Base-by-base conservation (phyloP, 2,113 vertebrate species). In the Odocoileus hemionus region DNA sequence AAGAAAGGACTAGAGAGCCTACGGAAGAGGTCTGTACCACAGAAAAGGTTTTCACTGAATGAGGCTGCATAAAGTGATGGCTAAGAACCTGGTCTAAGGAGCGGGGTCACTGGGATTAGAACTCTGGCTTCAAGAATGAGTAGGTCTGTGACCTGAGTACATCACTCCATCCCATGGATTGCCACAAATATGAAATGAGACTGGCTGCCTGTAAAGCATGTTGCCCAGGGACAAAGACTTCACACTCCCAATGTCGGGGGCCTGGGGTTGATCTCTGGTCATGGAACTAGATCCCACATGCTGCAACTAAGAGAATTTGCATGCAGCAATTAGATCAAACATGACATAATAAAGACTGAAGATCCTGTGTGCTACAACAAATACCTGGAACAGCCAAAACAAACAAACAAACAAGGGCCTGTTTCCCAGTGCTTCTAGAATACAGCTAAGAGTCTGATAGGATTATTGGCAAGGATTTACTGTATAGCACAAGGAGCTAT, bases 141-240 rank as follows among this genome's bases (percentile, higher is more conserved):
- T 0, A 47, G 85, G 61, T 11, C 12, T 74, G 26, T 19, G 52
- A 13, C 57, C 3, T 0, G 45, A 64, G 36, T 21, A 30, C 2
- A 16, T 19, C 14, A 30, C 19, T 30, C n/a, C 2, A 19, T 36
- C 11, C 70, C 12, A 9, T 0, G 23, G 26, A 64, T 0, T 1
- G 50, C 13, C 16, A 9, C 5, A 36, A 54, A n/a, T 64, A 43
- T 57, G 87, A 39, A 58, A 67, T 16, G 33, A 47, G 15, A 78
- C 33, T 43, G 1, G 4, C 21, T 47, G n/a, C 1, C 3, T 1
- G 10, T 7, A 13, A 43, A 30, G 52, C 54, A 13, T 0, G 19
- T 17, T 55, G 39, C 23, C 64, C 25, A 13, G 39, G 70, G 36
- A 43, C 70, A 26, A 76, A 39, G 23, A 14, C 12, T 76, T 11